Percentiles rank a stretch among this genome's conserved stretches.
These are phyloP conservation scores for Phalacrocorax pelagicus DNA, from an alignment of 2,113 vertebrate species.

Conservation along the genomic window DNA sequence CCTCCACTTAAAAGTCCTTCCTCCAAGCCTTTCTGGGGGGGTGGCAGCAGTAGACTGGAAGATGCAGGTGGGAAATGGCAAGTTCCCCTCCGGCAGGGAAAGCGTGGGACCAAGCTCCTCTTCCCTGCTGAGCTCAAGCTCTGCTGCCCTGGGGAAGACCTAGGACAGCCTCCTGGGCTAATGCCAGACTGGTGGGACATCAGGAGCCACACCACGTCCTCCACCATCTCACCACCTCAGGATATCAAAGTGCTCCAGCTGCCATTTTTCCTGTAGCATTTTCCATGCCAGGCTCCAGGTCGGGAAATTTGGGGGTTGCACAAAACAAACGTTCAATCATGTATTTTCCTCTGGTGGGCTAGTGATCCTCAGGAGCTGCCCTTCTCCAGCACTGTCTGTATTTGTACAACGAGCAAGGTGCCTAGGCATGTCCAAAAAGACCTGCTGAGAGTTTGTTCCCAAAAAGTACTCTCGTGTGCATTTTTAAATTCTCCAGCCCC, in stretches of 20 bases:
- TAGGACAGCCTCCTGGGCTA: background rate
- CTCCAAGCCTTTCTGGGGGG: background rate
- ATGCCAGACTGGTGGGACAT: background rate
- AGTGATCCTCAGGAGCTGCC: accelerated
- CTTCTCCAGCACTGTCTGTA: background rate
- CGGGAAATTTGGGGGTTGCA: background rate
- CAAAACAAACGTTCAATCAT: background rate
- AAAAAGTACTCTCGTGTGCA: background rate
- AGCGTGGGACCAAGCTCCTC: background rate
- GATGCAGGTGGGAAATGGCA: accelerated
- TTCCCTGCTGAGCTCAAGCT: background rate
- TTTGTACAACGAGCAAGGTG: background rate
- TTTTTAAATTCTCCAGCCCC: background rate
- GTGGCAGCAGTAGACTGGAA: background rate
- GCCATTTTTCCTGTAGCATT: background rate
- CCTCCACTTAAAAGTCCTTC: background rate
- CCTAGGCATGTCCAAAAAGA: background rate
- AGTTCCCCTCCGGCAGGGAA: background rate
- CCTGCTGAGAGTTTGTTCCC: background rate
- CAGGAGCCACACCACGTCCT: background rate
- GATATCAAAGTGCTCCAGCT: background rate
- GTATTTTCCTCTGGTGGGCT: background rate
- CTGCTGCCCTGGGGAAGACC: background rate
- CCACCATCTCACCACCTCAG: background rate
- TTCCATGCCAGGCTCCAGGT: background rate